A percentile compares a stretch with the other conserved stretches of the same genome.
phyloP scores from a whole-genome alignment of 2,113 vertebrate genomes.

The Ictalurus punctatus region DNA sequence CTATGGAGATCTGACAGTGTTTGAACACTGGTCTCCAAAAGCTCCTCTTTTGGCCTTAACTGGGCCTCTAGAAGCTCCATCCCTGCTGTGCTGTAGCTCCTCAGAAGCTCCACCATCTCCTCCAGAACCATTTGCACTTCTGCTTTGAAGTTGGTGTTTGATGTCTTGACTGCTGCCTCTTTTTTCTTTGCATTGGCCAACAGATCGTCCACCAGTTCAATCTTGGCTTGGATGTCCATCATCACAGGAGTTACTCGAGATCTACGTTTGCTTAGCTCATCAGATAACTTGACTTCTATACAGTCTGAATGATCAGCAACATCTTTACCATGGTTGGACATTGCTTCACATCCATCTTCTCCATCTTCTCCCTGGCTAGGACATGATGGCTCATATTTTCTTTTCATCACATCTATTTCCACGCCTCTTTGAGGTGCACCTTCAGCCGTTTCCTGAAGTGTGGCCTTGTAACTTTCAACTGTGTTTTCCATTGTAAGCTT shows the following conservation, averaged over 20 bases:
- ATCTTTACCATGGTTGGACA: not conserved
- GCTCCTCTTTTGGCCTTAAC: conserved; percentile 61
- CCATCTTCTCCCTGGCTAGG: not conserved
- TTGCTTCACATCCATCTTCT: not conserved
- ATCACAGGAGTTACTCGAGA: conserved; percentile 61
- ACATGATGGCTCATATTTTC: not conserved
- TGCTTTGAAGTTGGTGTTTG: conserved; percentile 61
- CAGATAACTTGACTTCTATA: conserved; percentile 6
- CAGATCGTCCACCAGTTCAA: conserved; percentile 60
- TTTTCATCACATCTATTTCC: not conserved
- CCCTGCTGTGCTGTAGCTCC: conserved; percentile 55
- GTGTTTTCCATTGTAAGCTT: conserved; percentile 67
- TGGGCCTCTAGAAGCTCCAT: conserved; percentile 62
- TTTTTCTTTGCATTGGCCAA: conserved; percentile 57
- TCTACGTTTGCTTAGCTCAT: conserved; percentile 55
- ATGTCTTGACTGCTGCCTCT: conserved; percentile 52
- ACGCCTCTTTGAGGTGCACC: not conserved
- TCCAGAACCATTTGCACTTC: conserved; percentile 52
- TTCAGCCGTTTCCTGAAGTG: conserved; percentile 8
- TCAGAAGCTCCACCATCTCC: conserved; percentile 58
- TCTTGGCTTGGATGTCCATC: conserved; percentile 61
- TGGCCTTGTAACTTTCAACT: conserved; percentile 58
- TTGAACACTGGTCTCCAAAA: conserved; percentile 42
- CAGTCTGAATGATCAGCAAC: conserved; percentile 15
- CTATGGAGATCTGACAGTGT: conserved; percentile 50